phyloP scores from a whole-genome alignment of 2,797 vertebrate species.

The Phaenicophaeus curvirostris region DNA sequence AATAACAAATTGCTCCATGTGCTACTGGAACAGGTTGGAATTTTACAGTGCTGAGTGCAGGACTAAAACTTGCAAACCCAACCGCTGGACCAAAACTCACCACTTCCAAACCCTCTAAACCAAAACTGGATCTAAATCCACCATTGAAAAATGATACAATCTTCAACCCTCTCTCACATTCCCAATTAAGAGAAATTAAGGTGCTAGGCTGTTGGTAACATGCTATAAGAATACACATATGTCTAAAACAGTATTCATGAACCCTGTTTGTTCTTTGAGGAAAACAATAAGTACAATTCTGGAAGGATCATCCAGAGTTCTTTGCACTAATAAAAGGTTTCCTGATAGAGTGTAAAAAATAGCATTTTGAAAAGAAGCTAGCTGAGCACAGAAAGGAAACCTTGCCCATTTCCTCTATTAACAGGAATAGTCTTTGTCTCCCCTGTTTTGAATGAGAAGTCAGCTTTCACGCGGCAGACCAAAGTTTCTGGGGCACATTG shows the following conservation, averaged over 20 bases:
- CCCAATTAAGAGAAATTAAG: neutral
- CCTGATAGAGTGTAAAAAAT: neutral
- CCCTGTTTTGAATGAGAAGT: neutral
- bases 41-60: neutral
- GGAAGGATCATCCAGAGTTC: neutral
- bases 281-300: neutral
- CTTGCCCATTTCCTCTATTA: slow-evolving; percentile 33
- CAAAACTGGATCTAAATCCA: neutral
- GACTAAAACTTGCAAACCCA: neutral
- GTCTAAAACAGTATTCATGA: neutral
- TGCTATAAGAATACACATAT: neutral
- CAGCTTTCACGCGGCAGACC: neutral
- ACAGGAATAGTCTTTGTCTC: neutral
- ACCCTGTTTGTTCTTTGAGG: neutral
- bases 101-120: neutral
- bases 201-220: neutral
- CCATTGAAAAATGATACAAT: neutral
- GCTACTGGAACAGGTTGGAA: neutral
- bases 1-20: neutral
- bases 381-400: slow-evolving; percentile 1
- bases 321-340: slow-evolving; percentile 10
- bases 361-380: neutral
- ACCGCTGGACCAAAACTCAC: neutral
- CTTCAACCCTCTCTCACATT: neutral
- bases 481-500: neutral